phyloP scores from a whole-genome alignment of 2,113 vertebrate genomes.

The Gavia stellata region DNA sequence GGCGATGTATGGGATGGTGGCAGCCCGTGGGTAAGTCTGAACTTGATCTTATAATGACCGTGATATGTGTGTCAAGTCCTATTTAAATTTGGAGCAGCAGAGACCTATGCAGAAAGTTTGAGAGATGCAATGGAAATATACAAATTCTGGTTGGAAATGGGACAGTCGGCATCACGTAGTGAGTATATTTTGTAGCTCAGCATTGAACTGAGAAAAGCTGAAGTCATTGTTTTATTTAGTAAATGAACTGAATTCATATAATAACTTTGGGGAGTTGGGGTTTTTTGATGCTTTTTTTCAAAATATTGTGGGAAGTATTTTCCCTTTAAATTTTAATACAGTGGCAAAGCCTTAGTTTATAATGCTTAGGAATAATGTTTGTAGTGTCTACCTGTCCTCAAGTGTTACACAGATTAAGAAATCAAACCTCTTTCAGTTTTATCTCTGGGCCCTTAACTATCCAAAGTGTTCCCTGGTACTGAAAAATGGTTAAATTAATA shows the following conservation, averaged over 20 bases:
- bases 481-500: constrained; percentile 63
- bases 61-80: constrained; percentile 41
- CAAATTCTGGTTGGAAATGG: not conserved
- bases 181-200: not conserved
- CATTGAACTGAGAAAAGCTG: not conserved
- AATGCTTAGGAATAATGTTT: constrained; percentile 16
- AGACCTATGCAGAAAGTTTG: constrained; percentile 15
- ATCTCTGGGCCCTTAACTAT: constrained; percentile 29
- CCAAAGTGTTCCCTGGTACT: not conserved
- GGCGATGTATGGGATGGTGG: constrained; percentile 68
- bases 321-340: constrained; percentile 15
- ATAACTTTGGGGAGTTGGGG: not conserved
- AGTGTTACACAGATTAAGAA: constrained; percentile 13
- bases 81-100: constrained; percentile 13
- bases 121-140: not conserved
- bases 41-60: not conserved
- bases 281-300: not conserved
- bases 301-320: not conserved
- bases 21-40: constrained; percentile 84
- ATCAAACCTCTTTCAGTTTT: constrained; percentile 47
- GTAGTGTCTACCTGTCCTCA: constrained; percentile 7
- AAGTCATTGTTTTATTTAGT: not conserved
- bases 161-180: not conserved
- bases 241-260: not conserved
- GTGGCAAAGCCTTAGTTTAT: not conserved